Conservation (phyloP, 2,797 vertebrate species). For the Myiothlypis coronata region DNA sequence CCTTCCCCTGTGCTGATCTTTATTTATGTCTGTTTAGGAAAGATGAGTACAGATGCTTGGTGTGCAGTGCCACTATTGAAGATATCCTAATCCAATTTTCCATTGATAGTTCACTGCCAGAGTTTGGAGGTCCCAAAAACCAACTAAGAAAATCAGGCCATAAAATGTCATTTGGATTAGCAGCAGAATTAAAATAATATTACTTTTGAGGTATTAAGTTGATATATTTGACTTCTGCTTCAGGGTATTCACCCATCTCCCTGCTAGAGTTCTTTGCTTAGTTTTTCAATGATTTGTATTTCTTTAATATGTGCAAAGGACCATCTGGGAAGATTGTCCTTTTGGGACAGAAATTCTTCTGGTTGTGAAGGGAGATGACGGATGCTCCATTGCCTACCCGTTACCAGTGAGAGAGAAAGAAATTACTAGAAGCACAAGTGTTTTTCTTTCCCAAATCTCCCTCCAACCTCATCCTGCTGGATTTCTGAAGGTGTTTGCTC, state of each 20-base stretch:
- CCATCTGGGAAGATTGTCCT: not conserved
- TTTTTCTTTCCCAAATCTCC: not conserved
- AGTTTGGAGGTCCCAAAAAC: not conserved
- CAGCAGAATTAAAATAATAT: not conserved
- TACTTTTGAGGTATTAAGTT: not conserved
- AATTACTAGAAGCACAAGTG: not conserved
- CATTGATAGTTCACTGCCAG: not conserved
- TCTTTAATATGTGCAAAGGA: not conserved
- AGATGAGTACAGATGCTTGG: not conserved
- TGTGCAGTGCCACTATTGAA: not conserved
- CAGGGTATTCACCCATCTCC: not conserved
- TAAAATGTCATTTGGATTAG: not conserved
- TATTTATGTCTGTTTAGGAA: not conserved
- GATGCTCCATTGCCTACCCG: not conserved
- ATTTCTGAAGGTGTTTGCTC: not conserved
- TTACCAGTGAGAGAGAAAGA: not conserved
- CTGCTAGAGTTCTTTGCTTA: not conserved
- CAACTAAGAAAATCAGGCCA: not conserved
- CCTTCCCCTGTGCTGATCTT: not conserved
- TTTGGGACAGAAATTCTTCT: not conserved
- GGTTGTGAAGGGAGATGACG: not conserved
- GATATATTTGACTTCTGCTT: not conserved
- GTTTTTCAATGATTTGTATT: not conserved
- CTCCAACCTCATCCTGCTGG: rapidly evolving
- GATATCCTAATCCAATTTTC: not conserved